Conservation (phyloP, 2,113 vertebrate genomes). For the Acanthisitta chloris region DNA sequence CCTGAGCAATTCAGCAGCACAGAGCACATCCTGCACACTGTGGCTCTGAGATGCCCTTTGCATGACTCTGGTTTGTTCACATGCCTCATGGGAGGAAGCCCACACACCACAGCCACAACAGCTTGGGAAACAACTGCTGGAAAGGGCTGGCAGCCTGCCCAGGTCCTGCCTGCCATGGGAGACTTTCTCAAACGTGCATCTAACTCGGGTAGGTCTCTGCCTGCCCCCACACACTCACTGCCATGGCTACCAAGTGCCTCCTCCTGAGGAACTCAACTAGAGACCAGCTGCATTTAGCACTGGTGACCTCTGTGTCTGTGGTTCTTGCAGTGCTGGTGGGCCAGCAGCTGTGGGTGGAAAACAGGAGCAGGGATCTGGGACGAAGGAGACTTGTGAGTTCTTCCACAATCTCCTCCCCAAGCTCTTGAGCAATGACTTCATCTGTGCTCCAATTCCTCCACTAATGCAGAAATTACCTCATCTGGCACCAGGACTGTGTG, state of each 20-base stretch:
- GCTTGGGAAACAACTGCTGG: background rate
- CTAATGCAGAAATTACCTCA: background rate
- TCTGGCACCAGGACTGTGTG: background rate
- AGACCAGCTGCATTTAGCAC: background rate
- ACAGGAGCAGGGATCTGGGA: rapidly evolving
- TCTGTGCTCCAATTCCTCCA: background rate
- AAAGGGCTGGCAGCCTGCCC: background rate
- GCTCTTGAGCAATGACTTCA: background rate
- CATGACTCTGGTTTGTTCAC: background rate
- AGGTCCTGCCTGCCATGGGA: background rate
- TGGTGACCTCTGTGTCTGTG: background rate
- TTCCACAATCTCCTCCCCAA: background rate
- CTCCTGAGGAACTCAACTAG: background rate
- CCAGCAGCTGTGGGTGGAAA: background rate
- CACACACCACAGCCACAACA: background rate
- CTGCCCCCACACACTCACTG: background rate
- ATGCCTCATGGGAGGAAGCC: background rate
- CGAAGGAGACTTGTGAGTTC: background rate
- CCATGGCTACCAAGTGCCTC: background rate
- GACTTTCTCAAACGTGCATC: background rate
- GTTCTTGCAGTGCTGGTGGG: background rate
- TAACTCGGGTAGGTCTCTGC: background rate
- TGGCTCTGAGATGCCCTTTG: background rate
- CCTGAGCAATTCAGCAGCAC: rapidly evolving
- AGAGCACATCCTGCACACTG: rapidly evolving